Conservation (phyloP, 2,113 vertebrate genomes). For the Struthidea cinerea region DNA sequence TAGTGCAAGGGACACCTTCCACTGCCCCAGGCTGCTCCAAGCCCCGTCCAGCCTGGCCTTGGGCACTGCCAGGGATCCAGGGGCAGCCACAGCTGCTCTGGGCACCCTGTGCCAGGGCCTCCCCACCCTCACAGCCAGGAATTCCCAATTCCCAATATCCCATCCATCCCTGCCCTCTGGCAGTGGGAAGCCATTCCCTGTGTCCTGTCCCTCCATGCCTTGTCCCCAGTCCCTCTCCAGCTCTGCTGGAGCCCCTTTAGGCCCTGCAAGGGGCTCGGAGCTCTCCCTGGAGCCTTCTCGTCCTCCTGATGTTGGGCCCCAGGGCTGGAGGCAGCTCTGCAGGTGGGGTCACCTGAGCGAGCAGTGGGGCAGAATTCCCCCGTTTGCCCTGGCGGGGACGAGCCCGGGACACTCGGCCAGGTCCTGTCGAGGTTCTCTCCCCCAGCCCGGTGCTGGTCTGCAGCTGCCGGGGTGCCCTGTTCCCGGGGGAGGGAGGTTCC, state of each 20-base stretch:
- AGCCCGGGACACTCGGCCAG: neutral
- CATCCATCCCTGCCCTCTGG: neutral
- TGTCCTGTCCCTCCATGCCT: neutral
- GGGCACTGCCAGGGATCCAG: neutral
- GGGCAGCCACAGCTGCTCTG: neutral
- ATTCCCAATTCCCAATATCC: neutral
- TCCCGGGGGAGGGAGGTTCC: too few relatives aligned
- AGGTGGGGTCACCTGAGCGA: neutral
- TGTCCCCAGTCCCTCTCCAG: neutral
- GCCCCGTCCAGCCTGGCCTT: neutral
- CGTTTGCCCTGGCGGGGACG: neutral
- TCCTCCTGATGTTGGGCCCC: neutral
- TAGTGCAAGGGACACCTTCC: accelerated
- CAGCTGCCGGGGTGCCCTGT: neutral
- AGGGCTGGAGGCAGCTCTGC: neutral
- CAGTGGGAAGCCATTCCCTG: neutral
- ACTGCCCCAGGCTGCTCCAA: neutral
- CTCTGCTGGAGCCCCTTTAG: neutral
- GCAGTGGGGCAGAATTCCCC: neutral
- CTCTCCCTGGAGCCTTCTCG: neutral
- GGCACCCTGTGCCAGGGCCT: neutral
- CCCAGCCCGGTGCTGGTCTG: neutral
- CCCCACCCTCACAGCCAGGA: neutral
- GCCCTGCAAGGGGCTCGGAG: neutral
- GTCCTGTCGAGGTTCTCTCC: too few relatives aligned